These are phyloP conservation scores for Lysandra bellargus DNA, from an alignment of 2,888 invertebrate species.

Conservation along the genomic window DNA sequence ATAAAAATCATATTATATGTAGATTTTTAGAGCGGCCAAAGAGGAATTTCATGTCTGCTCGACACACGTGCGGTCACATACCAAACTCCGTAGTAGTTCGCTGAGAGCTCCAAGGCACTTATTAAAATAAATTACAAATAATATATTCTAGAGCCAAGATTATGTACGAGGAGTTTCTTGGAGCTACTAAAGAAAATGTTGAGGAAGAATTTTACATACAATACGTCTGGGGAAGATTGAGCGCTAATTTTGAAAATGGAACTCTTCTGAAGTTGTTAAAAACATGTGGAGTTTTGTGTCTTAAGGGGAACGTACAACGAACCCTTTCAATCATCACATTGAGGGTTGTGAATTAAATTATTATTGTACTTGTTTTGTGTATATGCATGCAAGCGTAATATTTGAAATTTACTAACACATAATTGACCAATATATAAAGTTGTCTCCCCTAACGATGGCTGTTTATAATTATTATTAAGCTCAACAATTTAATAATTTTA, in stretches of 20 bases:
- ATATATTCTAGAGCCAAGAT: constrained; percentile 24
- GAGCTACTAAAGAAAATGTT: constrained; percentile 9
- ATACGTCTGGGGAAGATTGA: not conserved
- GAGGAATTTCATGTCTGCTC: constrained; percentile 20
- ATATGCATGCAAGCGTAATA: too few species aligned
- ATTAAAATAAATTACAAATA: constrained; percentile 29
- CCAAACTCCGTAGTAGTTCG: constrained; percentile 11
- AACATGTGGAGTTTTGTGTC: not conserved
- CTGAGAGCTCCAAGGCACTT: constrained; percentile 16
- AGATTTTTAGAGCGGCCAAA: constrained; percentile 16
- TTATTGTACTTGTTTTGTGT: too few species aligned
- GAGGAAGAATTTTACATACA: not conserved
- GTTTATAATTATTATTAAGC: too few species aligned
- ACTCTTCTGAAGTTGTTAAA: not conserved
- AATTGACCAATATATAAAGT: too few species aligned
- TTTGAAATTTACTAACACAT: too few species aligned
- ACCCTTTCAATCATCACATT: not conserved
- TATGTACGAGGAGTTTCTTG: constrained; percentile 6
- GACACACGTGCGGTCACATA: constrained; percentile 1
- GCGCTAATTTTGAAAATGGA: constrained; percentile 4
- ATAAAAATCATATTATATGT: constrained; percentile 27
- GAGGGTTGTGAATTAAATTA: too few species aligned
- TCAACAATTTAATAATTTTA: too few species aligned
- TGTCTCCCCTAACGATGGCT: too few species aligned
- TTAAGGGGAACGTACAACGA: not conserved